Base-by-base conservation (phyloP, 2,888 invertebrate species). In the Temnothorax ravouxi region DNA sequence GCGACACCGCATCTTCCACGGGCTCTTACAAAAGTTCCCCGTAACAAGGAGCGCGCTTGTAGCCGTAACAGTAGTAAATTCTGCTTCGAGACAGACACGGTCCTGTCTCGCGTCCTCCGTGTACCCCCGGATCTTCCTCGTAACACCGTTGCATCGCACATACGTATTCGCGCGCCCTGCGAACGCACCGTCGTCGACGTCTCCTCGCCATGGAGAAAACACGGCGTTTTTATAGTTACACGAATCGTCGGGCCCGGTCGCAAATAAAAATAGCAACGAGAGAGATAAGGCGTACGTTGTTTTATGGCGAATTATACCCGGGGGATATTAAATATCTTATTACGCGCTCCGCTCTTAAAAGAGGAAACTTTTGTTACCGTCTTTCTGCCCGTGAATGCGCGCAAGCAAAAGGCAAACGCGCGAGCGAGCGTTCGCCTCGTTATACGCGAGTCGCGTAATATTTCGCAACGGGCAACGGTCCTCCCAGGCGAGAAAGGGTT, bases 321-420 rank as follows among this genome's bases (percentile, higher is more conserved):
- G 79, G 79, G 72, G 79, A 80, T 80, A 80, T 80, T 80, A 80
- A 80, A 80, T 80, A 80, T 80, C 79, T 80, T 80, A 80, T 80
- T 80, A 80, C 79, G 79, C 47, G 72, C 59, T n/a, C 25, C 47
- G 72, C 72, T 80, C 71, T 80, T 80, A 80, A 80, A 80, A 72
- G 79, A 56, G 59, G 59, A 71, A 80, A 80, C 79, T 80, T 80
- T 80, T 72, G 79, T 80, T 80, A 80, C 59, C 79, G 47, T 72
- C 72, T 72, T 50, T 72, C 59, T 59, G 44, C 29, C 44, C 15
- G 52, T 69, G 71, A 72, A 80, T 80, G 79, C 90, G 90, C 84
- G 54, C 66, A 15, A 25, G 67, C 59, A 67, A 77, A 86, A 81
- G 81, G 76, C 50, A 76, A 64, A 72, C 62, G 75, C 79, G 69